Evolutionary conservation across 2,113 vertebrate genomes (phyloP).

Genomic region (Alosa alosa): DNA sequence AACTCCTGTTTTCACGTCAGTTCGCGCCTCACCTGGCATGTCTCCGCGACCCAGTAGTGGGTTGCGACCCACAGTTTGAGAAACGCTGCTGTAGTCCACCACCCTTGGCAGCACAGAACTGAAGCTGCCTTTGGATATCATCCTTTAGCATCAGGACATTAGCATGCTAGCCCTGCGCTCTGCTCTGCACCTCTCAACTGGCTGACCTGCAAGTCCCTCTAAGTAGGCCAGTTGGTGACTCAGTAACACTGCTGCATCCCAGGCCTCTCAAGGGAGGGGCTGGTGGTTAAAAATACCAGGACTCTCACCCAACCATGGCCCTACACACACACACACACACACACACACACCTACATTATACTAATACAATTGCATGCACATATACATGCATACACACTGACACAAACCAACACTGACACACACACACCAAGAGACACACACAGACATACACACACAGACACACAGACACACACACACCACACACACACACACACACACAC

Average conservation of each 20-base stretch:
- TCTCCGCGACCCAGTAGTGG: too few relatives aligned
- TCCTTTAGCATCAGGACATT: neutral
- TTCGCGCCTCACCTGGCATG: too few relatives aligned
- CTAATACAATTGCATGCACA: neutral
- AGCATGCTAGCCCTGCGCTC: neutral
- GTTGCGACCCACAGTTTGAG: too few relatives aligned
- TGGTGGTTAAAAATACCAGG: neutral
- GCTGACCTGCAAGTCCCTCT: neutral
- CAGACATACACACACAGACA: neutral
- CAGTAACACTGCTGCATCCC: neutral
- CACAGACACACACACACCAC: neutral
- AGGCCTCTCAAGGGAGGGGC: neutral
- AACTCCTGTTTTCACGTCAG: too few relatives aligned
- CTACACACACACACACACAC: neutral
- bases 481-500: neutral
- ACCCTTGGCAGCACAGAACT: neutral
- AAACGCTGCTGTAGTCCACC: neutral
- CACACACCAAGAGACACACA: neutral
- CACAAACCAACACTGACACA: neutral
- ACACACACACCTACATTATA: neutral
- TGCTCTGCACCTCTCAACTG: neutral
- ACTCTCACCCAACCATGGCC: neutral
- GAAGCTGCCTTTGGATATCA: neutral
- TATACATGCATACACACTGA: neutral
- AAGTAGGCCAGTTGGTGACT: conserved; percentile 2